Base-by-base conservation (phyloP, 2,888 invertebrate species). In the Oligia strigilis region DNA sequence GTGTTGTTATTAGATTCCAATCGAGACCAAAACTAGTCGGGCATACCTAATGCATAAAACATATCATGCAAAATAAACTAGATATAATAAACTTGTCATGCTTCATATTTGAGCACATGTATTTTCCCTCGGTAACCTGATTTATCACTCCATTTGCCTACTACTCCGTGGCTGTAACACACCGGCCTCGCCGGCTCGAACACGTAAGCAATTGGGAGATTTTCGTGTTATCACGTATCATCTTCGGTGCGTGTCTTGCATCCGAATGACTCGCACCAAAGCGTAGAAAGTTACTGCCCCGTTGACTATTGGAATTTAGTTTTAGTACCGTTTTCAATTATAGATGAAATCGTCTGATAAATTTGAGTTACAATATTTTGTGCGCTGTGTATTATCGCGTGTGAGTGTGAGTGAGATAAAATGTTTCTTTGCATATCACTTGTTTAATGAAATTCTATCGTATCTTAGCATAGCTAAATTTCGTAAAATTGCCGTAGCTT, bases 151-250 rank as follows among this genome's bases (percentile, higher is more conserved):
- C 82, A 84, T 84, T 75, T 64, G 29, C 66, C 46, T 60, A 80
- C 72, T 84, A 85, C 83, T 88, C 88, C 82, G 73, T 74, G 78
- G 8, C 66, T 36, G 86, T 82, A 85, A 88, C 92, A 91, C 92
- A 92, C 92, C 89, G 86, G 91, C 87, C 89, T 91, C 91, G 87
- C 87, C 89, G 93, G 93, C 94, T 93, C 94, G 93, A 94, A 96
- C 96, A 96, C 96, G 96, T 96, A 97, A 96, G 96, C 97, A 96
- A 96, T 97, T 96, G 97, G 96, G 96, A 96, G 96, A 96, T 97
- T 96, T 96, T 95, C 97, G 94, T 96, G 97, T 97, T 97, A 97
- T 97, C 97, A 97, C 97, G 97, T 97, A 96, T 97, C 97, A 97
- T 97, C 96, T 96, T 93, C 89, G 93, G 92, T 88, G 93, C 96